Conservation (phyloP, 2,888 invertebrate species). For the Cyclophora punctaria region DNA sequence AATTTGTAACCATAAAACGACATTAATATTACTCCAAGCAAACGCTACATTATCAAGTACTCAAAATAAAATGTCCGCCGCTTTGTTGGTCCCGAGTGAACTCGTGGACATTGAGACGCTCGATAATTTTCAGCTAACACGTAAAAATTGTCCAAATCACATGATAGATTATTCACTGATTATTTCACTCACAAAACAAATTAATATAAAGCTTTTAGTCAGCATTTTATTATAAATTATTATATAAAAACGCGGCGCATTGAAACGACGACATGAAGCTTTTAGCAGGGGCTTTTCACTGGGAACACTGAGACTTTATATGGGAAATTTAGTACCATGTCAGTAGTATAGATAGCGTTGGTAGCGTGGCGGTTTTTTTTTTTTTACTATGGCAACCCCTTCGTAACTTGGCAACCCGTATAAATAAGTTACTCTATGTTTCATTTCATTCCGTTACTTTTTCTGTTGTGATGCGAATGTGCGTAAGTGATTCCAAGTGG, state of each 20-base stretch:
- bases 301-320: no score
- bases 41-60: conserved; percentile 75
- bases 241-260: conserved; percentile 57
- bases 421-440: no score
- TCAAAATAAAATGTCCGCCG: conserved; percentile 77
- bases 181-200: conserved; percentile 55
- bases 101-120: conserved; percentile 74
- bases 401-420: no score
- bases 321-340: no score
- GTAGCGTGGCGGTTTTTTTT: no score
- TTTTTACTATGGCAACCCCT: no score
- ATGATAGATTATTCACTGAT: conserved; percentile 56
- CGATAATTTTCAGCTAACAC: conserved; percentile 56
- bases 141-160: conserved; percentile 56
- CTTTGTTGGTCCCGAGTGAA: conserved; percentile 75
- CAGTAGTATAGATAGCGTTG: no score
- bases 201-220: conserved; percentile 52
- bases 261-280: conserved; percentile 69
- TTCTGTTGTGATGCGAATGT: no score
- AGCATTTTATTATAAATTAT: conserved; percentile 61
- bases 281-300: no score
- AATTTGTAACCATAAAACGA: conserved; percentile 71
- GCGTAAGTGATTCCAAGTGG: no score
- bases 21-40: conserved; percentile 72
- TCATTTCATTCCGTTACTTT: no score